Percentiles rank a stretch among this genome's conserved stretches.
Conservation (phyloP, 2,113 vertebrate species). For the Hyaena hyaena region DNA sequence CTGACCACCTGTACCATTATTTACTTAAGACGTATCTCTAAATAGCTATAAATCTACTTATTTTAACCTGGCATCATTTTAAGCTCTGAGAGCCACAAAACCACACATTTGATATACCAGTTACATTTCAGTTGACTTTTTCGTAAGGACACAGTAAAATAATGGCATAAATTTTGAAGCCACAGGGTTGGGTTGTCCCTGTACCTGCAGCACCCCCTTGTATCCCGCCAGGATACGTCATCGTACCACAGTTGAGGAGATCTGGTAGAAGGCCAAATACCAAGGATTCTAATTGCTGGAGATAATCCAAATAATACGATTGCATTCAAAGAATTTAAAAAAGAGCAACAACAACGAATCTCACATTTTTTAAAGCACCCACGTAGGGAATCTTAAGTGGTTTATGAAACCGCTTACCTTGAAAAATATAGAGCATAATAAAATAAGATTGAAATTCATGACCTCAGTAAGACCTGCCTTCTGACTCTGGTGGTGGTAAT, state of each 20-base stretch:
- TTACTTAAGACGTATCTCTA: neutral
- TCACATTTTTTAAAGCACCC: neutral
- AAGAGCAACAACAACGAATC: neutral
- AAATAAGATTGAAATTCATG: neutral
- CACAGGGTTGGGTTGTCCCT: too few relatives aligned
- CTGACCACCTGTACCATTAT: neutral
- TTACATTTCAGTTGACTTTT: neutral
- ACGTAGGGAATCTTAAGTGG: neutral
- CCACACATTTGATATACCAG: neutral
- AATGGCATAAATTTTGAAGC: neutral
- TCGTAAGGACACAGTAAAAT: neutral
- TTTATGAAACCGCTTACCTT: neutral
- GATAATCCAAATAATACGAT: neutral
- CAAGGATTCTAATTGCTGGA: neutral
- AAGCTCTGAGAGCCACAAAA: too few relatives aligned
- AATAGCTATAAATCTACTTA: neutral
- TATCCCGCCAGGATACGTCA: fast-evolving
- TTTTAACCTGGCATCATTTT: neutral
- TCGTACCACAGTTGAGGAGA: neutral
- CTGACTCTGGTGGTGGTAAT: fast-evolving
- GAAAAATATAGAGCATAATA: neutral
- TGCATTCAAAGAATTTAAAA: neutral
- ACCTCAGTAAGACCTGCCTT: neutral
- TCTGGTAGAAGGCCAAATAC: neutral
- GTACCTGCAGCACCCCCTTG: neutral